A percentile compares a stretch with the other conserved stretches of the same genome.
These are phyloP conservation scores for Otolemur garnettii DNA, from an alignment of 2,113 vertebrate species.

Conservation along the genomic window DNA sequence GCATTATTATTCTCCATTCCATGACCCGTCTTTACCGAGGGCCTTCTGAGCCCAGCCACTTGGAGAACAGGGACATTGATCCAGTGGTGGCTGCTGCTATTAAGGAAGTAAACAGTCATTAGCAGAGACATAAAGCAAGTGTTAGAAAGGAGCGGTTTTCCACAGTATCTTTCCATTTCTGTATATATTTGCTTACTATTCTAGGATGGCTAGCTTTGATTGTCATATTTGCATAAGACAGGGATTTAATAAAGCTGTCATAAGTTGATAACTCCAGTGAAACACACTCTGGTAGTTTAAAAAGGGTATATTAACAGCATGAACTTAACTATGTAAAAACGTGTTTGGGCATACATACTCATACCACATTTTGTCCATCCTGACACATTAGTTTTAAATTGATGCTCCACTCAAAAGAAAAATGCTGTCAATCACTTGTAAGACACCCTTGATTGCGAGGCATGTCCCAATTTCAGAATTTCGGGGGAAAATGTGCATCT, in stretches of 20 bases:
- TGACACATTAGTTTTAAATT: neutral
- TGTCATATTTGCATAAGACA: neutral
- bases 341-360: accelerated
- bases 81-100: accelerated
- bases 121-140: neutral
- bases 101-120: neutral
- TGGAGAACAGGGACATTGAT: neutral
- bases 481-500: neutral
- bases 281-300: neutral
- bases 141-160: neutral
- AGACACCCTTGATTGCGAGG: neutral
- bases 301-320: neutral
- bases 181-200: neutral
- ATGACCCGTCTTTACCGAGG: neutral
- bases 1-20: neutral
- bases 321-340: neutral
- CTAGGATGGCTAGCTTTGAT: neutral
- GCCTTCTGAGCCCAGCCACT: neutral
- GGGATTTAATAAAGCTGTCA: neutral
- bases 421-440: neutral
- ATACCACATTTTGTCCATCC: too few species aligned
- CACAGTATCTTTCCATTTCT: neutral
- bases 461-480: neutral
- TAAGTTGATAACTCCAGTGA: neutral
- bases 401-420: neutral